Evolutionary conservation across 2,797 vertebrate species (phyloP).

Genomic region (Chiloscyllium punctatum): DNA sequence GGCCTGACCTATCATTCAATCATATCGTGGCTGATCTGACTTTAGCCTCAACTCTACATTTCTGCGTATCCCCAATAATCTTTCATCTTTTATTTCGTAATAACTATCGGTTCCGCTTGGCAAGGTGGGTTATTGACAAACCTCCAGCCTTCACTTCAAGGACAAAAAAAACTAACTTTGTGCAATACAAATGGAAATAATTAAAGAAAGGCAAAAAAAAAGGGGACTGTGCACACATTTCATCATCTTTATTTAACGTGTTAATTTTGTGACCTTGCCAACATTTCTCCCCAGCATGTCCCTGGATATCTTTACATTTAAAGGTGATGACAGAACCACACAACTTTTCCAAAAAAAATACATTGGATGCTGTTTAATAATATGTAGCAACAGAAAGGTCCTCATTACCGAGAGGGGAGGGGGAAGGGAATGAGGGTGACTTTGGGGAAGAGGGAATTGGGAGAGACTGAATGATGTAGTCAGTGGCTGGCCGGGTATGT

Average conservation of each 20-base stretch:
- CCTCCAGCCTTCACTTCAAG: background rate
- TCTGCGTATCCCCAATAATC: no score
- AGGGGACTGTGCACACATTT: background rate
- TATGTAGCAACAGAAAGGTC: background rate
- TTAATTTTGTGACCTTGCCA: slow-evolving; percentile 34
- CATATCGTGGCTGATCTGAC: no score
- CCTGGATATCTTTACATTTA: slow-evolving; percentile 37
- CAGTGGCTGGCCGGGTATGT: background rate
- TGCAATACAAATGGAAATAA: slow-evolving; percentile 28
- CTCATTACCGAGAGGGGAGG: background rate
- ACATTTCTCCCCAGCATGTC: background rate
- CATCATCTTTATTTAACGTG: slow-evolving; percentile 36
- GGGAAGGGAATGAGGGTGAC: no score
- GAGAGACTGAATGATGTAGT: background rate
- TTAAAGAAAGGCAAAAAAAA: background rate
- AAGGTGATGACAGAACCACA: slow-evolving; percentile 11
- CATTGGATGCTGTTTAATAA: slow-evolving; percentile 23
- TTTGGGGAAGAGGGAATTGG: background rate
- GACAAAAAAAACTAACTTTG: background rate
- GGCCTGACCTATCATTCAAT: no score
- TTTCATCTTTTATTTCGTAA: background rate
- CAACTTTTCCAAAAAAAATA: slow-evolving; percentile 11
- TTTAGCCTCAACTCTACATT: no score
- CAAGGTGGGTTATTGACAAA: background rate
- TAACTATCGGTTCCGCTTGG: background rate